Evolutionary conservation across 1,140 invertebrate species (phyloP).

Genomic region (Trichoplusia ni): DNA sequence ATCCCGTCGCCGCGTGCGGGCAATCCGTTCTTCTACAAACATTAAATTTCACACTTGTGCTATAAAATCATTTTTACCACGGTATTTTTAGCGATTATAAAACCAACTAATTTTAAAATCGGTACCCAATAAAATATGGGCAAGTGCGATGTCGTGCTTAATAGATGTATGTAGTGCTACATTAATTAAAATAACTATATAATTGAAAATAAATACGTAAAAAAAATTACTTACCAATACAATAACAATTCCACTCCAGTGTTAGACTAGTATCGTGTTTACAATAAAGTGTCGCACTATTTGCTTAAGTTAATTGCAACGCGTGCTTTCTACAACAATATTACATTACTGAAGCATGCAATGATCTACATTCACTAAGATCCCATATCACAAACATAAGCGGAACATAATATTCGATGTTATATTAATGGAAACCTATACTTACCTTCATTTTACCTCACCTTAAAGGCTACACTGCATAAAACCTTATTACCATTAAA

Average conservation of each 20-base stretch:
- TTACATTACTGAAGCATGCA: constrained; percentile 51
- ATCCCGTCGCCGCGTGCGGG: constrained; percentile 25
- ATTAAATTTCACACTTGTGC: constrained; percentile 43
- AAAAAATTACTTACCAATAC: constrained; percentile 60
- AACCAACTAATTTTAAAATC: constrained; percentile 22
- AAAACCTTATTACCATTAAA: constrained; percentile 64
- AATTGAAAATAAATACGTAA: constrained; percentile 41
- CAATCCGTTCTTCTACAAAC: constrained; percentile 45
- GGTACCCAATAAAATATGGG: constrained; percentile 34
- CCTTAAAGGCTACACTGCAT: constrained; percentile 73
- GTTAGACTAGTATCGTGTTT: constrained; percentile 37
- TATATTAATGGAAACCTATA: constrained; percentile 42
- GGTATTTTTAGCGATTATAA: constrained; percentile 22
- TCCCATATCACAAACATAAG: constrained; percentile 61
- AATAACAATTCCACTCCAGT: constrained; percentile 47
- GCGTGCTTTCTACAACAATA: constrained; percentile 28
- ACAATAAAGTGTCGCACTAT: constrained; percentile 18
- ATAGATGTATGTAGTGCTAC: constrained; percentile 41
- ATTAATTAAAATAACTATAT: constrained; percentile 36
- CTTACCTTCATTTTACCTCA: constrained; percentile 77
- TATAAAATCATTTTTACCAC: constrained; percentile 22
- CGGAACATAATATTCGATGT: constrained; percentile 40
- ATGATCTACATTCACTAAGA: constrained; percentile 49
- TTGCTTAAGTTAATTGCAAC: constrained; percentile 27
- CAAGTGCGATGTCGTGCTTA: constrained; percentile 49